These are phyloP conservation scores for Hybos culiciformis DNA, from an alignment of 2,888 invertebrate genomes.

Conservation along the genomic window DNA sequence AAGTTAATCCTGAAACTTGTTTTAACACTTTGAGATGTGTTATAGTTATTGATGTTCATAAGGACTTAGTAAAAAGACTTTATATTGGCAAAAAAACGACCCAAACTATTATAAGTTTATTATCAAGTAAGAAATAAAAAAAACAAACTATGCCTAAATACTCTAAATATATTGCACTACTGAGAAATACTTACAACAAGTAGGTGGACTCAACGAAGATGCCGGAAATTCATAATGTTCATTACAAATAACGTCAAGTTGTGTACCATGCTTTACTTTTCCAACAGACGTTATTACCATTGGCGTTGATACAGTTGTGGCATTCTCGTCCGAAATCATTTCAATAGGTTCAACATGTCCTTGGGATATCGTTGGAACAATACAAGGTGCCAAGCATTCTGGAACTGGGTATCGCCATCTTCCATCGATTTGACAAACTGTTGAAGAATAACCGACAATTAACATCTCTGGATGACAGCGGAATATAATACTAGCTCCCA, in stretches of 20 bases:
- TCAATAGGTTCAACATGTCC: conserved; percentile 54
- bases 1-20: no score
- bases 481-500: conserved; percentile 86
- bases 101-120: no score
- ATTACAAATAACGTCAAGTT: conserved; percentile 66
- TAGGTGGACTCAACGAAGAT: conserved; percentile 57
- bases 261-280: conserved; percentile 48
- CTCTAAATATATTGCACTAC: no score
- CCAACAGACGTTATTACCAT: conserved; percentile 41
- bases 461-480: conserved; percentile 87
- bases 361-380: conserved; percentile 76
- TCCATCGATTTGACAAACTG: conserved; percentile 87
- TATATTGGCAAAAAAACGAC: no score
- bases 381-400: conserved; percentile 85
- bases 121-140: no score
- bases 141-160: no score
- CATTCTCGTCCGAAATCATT: conserved; percentile 29
- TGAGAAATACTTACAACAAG: no score
- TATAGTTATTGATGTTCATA: no score
- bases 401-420: conserved; percentile 90
- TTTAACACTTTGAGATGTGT: no score
- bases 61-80: no score
- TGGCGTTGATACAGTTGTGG: conserved; percentile 25
- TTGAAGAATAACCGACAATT: conserved; percentile 74
- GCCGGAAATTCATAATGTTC: conserved; percentile 71